Conservation (phyloP, 2,797 vertebrate genomes). For the Tragelaphus oryx region DNA sequence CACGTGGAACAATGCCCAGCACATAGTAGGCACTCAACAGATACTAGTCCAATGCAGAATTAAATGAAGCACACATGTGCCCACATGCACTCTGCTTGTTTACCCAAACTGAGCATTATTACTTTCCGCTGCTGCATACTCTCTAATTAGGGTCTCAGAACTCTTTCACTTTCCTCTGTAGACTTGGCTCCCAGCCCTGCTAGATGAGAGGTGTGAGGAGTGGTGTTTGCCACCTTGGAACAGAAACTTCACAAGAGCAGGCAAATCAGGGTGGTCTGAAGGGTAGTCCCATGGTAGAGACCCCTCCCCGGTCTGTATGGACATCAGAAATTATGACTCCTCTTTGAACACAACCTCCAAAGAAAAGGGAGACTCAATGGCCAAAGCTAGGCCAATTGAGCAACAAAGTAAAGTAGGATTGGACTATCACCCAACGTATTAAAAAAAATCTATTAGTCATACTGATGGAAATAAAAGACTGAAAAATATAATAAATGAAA, state of each 20-base stretch:
- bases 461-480: not conserved
- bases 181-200: not conserved
- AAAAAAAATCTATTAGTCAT: not conserved
- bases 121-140: not conserved
- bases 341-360: not conserved
- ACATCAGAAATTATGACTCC: not conserved
- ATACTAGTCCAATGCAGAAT: not conserved
- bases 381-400: not conserved
- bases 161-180: conserved; percentile 23
- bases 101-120: not conserved
- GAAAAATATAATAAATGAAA: not conserved
- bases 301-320: not conserved
- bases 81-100: not conserved
- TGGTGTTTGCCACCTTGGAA: not conserved
- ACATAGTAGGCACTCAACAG: not conserved
- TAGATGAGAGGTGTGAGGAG: not conserved
- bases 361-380: not conserved
- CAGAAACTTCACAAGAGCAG: not conserved
- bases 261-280: not conserved
- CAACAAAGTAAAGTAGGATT: not conserved
- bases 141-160: conserved; percentile 17
- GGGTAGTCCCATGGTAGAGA: not conserved
- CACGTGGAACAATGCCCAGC: not conserved
- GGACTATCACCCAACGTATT: not conserved
- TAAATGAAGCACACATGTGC: not conserved